Evolutionary conservation across 1,140 invertebrate species (phyloP), one percentile per base, ranked within the genome.

Genomic region (Bombus superbus): DNA sequence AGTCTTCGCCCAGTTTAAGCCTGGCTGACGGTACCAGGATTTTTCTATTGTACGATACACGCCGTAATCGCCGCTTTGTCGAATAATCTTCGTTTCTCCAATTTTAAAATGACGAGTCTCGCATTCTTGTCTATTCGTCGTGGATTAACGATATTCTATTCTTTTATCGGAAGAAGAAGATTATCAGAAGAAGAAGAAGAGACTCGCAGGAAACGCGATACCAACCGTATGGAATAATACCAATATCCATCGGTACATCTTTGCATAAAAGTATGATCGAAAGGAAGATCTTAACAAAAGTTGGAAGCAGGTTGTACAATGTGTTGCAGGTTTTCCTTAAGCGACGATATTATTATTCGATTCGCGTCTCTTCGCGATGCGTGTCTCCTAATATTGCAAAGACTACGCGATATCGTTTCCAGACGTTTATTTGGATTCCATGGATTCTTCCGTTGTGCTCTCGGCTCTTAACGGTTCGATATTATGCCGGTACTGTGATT

Each of bases 391-490:
- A 86, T 73, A 32, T 62, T 38, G 64, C 44, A 40, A 53, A 71
- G 53, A 83, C 53, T 62, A 38, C 40, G 71, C 71, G 68, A 85
- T 76, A 68, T 47, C 59, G 78, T 88, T 81, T 84, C 40, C 44
- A 81, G 73, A 44, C 69, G 74, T 88, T 89, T 66, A 74, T 38
- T 72, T 72, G 79, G 77, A 92, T 89, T 89, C 91, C 85, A 47
- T 18, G 81, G 82, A 90, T 89, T 89, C 89, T 44, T 74, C 5
- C 59, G 85, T 79, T 83, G 38, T 71, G 73, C 71, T 87, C 76
- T 79, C 59, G 81, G 81, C 73, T 88, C 81, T 92, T 92, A 92
- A 92, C 89, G 88, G 89, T 88, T 82, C 89, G 87, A 91, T 90
- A 92, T 92, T 85, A 77, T 71, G 81, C 71, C 86, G 57, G 71